A percentile compares a stretch with the other conserved stretches of the same genome.
These are phyloP conservation scores for Henricia sp. DNA, from an alignment of 53 echinoderm and acorn worm genomes.

Conservation along the genomic window DNA sequence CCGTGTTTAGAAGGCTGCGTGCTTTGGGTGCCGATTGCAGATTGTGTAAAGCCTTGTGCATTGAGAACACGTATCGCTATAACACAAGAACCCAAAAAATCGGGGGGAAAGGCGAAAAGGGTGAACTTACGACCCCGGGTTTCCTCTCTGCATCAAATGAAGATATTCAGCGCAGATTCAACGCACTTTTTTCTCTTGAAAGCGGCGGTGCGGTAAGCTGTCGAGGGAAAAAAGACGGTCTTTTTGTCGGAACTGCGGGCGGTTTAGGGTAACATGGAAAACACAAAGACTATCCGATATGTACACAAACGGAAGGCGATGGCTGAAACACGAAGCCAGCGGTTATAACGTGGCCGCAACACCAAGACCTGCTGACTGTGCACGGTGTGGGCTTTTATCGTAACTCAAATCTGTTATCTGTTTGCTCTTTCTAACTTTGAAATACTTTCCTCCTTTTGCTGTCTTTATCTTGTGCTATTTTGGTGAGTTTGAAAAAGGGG, in stretches of 20 bases:
- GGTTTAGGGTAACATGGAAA: constrained; percentile 61
- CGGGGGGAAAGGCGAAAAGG: neutral
- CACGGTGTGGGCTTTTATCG: too few species aligned
- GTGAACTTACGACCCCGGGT: constrained; percentile 32
- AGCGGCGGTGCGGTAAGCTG: neutral
- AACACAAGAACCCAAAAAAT: constrained; percentile 19
- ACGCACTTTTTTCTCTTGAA: neutral
- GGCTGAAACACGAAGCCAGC: constrained; percentile 24
- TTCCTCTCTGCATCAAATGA: constrained; percentile 12
- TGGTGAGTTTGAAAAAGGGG: too few species aligned
- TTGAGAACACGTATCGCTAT: constrained; percentile 15
- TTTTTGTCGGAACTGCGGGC: constrained; percentile 49
- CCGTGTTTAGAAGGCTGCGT: neutral
- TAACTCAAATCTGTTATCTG: too few species aligned
- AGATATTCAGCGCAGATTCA: neutral
- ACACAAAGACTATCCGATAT: constrained; percentile 23
- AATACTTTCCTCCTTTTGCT: too few species aligned
- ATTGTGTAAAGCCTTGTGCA: neutral
- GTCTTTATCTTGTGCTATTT: too few species aligned
- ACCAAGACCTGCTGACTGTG: too few species aligned
- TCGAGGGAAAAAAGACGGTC: neutral
- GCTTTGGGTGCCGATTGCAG: constrained; percentile 17
- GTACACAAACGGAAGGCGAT: constrained; percentile 44
- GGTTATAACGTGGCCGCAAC: too few species aligned
- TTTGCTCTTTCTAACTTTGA: too few species aligned